Conservation (phyloP, 2,113 vertebrate species). For the Microcebus lehilahytsara region DNA sequence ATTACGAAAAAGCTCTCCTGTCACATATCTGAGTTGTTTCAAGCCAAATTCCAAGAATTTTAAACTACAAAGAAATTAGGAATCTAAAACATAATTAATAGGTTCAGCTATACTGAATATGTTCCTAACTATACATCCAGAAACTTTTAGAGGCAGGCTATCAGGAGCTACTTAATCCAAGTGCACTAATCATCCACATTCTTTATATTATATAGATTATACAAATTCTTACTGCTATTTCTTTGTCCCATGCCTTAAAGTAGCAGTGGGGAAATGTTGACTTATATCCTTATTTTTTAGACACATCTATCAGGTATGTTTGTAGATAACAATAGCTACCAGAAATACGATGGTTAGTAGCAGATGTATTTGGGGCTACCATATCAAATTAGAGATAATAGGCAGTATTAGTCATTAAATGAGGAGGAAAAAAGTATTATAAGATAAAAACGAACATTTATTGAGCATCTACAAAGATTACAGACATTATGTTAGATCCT, state of each 20-base stretch:
- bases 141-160: not conserved
- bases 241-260: not conserved
- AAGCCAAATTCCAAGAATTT: conserved; percentile 5
- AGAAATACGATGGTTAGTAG: not conserved
- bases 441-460: conserved; percentile 9
- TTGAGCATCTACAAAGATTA: conserved; percentile 3
- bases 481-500: not conserved
- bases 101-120: not conserved
- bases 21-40: not conserved
- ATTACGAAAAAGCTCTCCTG: conserved; percentile 14
- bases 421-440: not conserved
- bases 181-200: not conserved
- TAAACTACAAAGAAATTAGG: not conserved
- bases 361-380: not conserved
- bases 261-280: not conserved
- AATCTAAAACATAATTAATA: conserved; percentile 2
- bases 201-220: not conserved
- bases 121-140: not conserved
- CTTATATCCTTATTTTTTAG: not conserved
- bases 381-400: not conserved
- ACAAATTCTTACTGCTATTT: not conserved
- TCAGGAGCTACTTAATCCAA: not conserved
- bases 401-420: not conserved
- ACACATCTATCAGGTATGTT: not conserved
- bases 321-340: not conserved